These are phyloP conservation scores for Mythimna ferrago DNA, from an alignment of 2,888 invertebrate species.

Conservation along the genomic window DNA sequence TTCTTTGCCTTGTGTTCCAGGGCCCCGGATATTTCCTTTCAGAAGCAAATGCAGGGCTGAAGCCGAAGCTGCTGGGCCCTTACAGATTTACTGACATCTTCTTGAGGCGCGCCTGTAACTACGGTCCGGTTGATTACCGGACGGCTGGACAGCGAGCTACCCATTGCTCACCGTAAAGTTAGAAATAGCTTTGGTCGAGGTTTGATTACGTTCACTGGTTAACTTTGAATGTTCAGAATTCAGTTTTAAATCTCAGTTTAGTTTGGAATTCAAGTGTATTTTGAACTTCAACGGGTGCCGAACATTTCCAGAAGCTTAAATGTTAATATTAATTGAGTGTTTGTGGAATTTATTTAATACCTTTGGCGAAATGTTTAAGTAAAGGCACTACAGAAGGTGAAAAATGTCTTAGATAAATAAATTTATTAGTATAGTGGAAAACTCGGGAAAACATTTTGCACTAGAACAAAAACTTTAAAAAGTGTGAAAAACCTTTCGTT, in stretches of 20 bases:
- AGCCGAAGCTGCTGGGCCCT: too few species aligned
- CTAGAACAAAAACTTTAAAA: too few species aligned
- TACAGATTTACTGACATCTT: too few species aligned
- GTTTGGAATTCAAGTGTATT: conserved; percentile 26
- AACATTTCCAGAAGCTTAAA: conserved; percentile 41
- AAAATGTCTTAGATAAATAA: not conserved
- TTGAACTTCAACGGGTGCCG: conserved; percentile 41
- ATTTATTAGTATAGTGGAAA: not conserved
- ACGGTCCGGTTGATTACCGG: too few species aligned
- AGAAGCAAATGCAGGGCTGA: too few species aligned
- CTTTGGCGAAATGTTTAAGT: conserved; percentile 5
- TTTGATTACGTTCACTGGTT: conserved; percentile 20
- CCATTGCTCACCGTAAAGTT: too few species aligned
- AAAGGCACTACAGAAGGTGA: not conserved
- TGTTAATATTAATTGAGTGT: conserved; percentile 54
- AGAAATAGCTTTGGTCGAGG: not conserved
- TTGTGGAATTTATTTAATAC: conserved; percentile 16
- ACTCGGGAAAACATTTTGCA: too few species aligned
- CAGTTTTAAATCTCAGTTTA: conserved; percentile 16
- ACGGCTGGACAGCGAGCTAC: too few species aligned
- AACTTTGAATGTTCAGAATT: conserved; percentile 21
- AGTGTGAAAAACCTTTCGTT: too few species aligned
- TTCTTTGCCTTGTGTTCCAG: too few species aligned
- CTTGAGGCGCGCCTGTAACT: too few species aligned
- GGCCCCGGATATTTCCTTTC: too few species aligned